Evolutionary conservation across 2,797 vertebrate genomes (phyloP), one percentile per base, ranked within the genome.

Genomic region (Bradypus variegatus): DNA sequence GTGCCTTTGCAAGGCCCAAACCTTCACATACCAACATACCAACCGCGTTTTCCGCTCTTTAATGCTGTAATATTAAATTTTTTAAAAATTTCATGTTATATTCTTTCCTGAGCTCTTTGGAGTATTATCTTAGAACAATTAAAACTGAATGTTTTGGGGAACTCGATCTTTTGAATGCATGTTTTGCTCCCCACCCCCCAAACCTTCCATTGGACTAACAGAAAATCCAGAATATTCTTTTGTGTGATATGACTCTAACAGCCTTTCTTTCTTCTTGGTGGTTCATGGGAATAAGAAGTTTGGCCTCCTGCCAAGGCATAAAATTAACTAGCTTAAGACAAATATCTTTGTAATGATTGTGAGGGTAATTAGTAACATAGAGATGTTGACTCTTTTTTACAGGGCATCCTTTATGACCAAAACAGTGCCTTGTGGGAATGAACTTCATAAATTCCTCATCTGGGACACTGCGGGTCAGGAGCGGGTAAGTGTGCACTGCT

Each of bases 391-490:
- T 96, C 31, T 97, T 87, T 86, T 95, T 97, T 97, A 86, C 97
- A 99, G 99, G 86, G 99, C 99, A 1, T 99, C 99, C 25, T 99
- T 99, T 97, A 98, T 99, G 97, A 99, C 99, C 96, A 99, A 99
- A 98, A 99, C 99, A 0, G 98, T 99, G 89, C 98, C 99, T 50
- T 98, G 98, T 97, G 99, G 99, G 93, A 98, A 99, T 95, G 99
- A 99, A 95, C 98, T 99, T 92, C 99, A 99, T 97, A 99, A 99
- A 93, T 99, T 99, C 97, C 98, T 99, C 92, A 99, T 99, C 97
- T 99, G 99, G 99, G 99, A 99, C 96, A 99, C 99, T 15, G 99
- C 99, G 70, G 99, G 99, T 73, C 99, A 99, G 96, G 99, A 99
- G 82, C 97, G 99, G 97, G 99, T 99, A 96, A 98, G 98, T 97